Evolutionary conservation across 35 echinoderm and acorn worm genomes (phyloP).

Genomic region (Ptychodera flava): DNA sequence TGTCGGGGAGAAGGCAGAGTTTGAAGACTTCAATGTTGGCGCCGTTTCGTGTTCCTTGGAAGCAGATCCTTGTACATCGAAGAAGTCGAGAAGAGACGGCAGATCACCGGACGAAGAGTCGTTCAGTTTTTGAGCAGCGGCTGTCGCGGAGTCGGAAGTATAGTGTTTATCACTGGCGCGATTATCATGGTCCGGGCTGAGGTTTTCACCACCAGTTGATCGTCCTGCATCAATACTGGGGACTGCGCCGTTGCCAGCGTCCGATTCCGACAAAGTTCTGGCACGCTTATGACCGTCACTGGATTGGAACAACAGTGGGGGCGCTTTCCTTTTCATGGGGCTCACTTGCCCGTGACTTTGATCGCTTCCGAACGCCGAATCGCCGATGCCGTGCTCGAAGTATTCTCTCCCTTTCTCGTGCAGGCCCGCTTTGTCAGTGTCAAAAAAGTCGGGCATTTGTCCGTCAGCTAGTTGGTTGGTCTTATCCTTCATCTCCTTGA

Average conservation of each 20-base stretch:
- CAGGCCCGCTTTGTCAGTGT: neutral
- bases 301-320: neutral
- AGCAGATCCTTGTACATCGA: neutral
- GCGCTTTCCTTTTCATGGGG: neutral
- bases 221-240: neutral
- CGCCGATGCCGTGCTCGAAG: neutral
- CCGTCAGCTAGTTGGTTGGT: neutral
- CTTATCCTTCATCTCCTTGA: neutral
- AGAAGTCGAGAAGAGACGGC: neutral
- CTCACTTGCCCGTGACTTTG: too few relatives aligned
- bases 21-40: neutral
- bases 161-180: neutral
- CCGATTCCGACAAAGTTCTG: neutral
- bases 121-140: neutral
- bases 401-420: neutral
- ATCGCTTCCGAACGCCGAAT: neutral
- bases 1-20: neutral
- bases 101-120: neutral
- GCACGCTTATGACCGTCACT: neutral
- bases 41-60: neutral
- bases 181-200: neutral
- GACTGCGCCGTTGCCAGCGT: neutral
- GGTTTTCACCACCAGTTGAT: neutral
- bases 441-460: neutral
- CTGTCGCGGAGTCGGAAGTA: neutral